Base-by-base conservation (phyloP, 2,888 invertebrate species). In the Clistopyga incitator region DNA sequence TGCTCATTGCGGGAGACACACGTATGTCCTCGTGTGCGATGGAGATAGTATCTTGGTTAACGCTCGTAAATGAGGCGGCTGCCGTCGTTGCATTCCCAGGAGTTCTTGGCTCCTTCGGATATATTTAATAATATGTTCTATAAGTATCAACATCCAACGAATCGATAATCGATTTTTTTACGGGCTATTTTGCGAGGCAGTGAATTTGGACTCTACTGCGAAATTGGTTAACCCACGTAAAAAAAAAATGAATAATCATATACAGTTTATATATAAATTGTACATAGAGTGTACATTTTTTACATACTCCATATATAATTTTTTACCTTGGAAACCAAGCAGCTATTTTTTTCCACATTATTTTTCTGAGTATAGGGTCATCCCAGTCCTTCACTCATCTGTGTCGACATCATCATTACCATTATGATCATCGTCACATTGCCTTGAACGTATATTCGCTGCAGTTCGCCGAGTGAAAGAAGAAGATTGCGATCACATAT, bases 111-210 rank as follows among this genome's bases (percentile, higher is more conserved):
- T 47, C 71, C 25, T 42, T 13, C 52, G 20, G 50, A 45, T 56
- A 42, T 59, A 68, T 59, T 45, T 77, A 56, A 29, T 3, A 3
- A 13, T 67, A 45, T 52, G 67, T 52, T 29, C 38, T 78, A 80
- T 76, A 78, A 78, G 71, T 67, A 59, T 45, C 54, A 82, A 82
- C 84, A 84, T 86, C 87, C 85, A 87, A 87, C 77, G 84, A 87
- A 81, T 54, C 77, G 47, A 34, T 86, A 84, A 87, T 89, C 87
- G 88, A 90, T 89, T 89, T 88, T 86, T 90, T 89, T 87, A 89
- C 86, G 86, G 86, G 86, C 88, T 76, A 86, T 87, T 88, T 87
- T 84, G 84, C 87, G 68, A 85, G 83, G 84, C 84, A 78, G 81
- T 85, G 79, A 34, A 18, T 54, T 85, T 84, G 20, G 29, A 47